These are phyloP conservation scores for Drosophila paranaensis DNA, from an alignment of 2,888 invertebrate genomes.

Conservation along the genomic window DNA sequence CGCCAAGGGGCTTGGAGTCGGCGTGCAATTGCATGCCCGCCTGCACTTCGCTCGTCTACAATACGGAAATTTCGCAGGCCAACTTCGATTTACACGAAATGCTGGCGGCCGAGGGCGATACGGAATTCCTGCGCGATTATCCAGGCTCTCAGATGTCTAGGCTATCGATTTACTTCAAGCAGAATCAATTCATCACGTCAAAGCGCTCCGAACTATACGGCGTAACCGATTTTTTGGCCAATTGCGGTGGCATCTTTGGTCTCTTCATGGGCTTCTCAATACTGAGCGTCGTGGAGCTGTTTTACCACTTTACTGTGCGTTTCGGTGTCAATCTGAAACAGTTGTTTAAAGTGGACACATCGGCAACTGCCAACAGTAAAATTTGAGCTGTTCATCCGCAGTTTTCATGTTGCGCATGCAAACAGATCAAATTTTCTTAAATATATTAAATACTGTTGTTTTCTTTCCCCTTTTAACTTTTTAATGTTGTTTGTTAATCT, in stretches of 20 bases:
- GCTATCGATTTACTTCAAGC: constrained; percentile 89
- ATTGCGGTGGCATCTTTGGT: constrained; percentile 88
- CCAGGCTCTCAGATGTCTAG: constrained; percentile 87
- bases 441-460: no score
- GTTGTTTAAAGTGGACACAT: constrained; percentile 25
- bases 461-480: no score
- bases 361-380: not conserved
- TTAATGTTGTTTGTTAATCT: not conserved
- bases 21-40: constrained; percentile 83
- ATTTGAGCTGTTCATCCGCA: constrained; percentile 23
- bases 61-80: constrained; percentile 83
- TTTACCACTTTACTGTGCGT: constrained; percentile 85
- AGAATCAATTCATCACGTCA: constrained; percentile 89
- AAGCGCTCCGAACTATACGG: constrained; percentile 89
- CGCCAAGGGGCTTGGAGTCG: constrained; percentile 32
- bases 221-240: constrained; percentile 88
- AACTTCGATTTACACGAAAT: constrained; percentile 81
- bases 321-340: constrained; percentile 70
- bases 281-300: constrained; percentile 85
- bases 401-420: constrained; percentile 7
- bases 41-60: constrained; percentile 82
- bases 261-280: constrained; percentile 84
- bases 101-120: constrained; percentile 75
- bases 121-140: constrained; percentile 71
- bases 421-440: constrained; percentile 12